These are phyloP conservation scores for Volucella zonaria DNA, from an alignment of 2,888 invertebrate genomes.

Conservation along the genomic window DNA sequence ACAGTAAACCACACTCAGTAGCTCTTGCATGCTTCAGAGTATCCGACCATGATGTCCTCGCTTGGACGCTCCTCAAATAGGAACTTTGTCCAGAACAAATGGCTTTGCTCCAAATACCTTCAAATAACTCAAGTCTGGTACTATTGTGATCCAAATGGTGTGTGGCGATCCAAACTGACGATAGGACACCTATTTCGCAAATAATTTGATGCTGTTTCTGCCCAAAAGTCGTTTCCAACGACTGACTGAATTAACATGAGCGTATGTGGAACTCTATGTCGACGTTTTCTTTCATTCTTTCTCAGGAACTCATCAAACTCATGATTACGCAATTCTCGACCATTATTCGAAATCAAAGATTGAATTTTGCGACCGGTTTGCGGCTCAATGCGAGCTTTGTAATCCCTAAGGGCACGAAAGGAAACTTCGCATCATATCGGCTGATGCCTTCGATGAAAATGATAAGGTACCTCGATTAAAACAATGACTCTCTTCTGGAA, in stretches of 20 bases:
- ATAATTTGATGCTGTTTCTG: conserved; percentile 45
- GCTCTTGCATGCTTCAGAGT: conserved; percentile 23
- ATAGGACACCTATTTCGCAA: conserved; percentile 51
- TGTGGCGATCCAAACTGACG: conserved; percentile 35
- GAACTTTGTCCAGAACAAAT: conserved; percentile 26
- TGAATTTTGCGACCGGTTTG: conserved; percentile 38
- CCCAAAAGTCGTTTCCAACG: conserved; percentile 46
- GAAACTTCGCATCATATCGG: conserved; percentile 26
- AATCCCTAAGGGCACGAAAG: conserved; percentile 37
- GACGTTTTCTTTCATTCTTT: conserved; percentile 7
- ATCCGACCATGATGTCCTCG: conserved; percentile 28
- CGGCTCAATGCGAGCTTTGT: conserved; percentile 29
- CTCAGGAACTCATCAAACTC: conserved; percentile 26
- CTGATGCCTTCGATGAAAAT: conserved; percentile 51
- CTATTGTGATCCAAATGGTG: conserved; percentile 63
- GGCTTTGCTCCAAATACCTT: conserved; percentile 27
- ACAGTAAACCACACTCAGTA: conserved; percentile 46
- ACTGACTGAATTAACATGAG: conserved; percentile 53
- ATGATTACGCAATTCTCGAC: conserved; percentile 14
- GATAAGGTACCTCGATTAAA: conserved; percentile 12
- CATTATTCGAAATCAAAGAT: conserved; percentile 17
- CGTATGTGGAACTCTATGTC: conserved; percentile 33
- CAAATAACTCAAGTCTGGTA: conserved; percentile 26
- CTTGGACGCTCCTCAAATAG: conserved; percentile 28
- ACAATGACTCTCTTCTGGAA: too few relatives aligned